Evolutionary conservation across 2,113 vertebrate genomes (phyloP), one percentile per base, ranked within the genome.

Genomic region (Mesoclemmys tuberculata): DNA sequence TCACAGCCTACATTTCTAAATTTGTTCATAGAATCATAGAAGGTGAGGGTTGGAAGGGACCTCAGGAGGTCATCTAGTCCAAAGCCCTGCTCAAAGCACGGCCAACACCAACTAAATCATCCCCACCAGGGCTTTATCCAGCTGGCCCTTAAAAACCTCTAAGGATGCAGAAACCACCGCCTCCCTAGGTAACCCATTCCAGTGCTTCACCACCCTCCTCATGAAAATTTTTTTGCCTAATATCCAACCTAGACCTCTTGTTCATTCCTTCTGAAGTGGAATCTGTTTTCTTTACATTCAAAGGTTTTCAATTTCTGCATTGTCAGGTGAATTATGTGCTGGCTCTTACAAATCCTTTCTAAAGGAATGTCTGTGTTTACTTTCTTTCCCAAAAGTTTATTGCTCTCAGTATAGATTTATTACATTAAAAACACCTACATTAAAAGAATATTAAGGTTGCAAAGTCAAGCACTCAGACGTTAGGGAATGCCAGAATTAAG

Each of bases 311-410:
- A 19, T 71, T 71, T 71, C 89, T 48, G n/a, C 64, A 1, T 64
- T 82, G 64, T 89, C 92, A 95, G 84, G 79, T 74, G 56, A 95
- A 92, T 92, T 18, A 1, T 68, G 92, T 9, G 0, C 58, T 44
- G 21, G 27, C 84, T 81, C 51, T 90, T 75, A 71, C 68, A 91
- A 96, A 94, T 81, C 86, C 94, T 85, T 80, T 22, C 88, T 49
- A 90, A 95, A 90, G 24, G 82, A 97, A 80, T 58, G 54, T 8
- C 55, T 44, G 84, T 79, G 75, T 85, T 87, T 91, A 24, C 77
- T 94, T 95, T 56, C 55, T 95, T 94, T 95, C 85, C 46, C 38
- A 11, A n/a, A 91, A 89, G 48, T 78, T 84, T 48, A 79, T 49
- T 80, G 89, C 79, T 74, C 2, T 49, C 44, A 26, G 81, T 64